Conservation (phyloP, 2,797 vertebrate genomes). For the Trachurus trachurus region DNA sequence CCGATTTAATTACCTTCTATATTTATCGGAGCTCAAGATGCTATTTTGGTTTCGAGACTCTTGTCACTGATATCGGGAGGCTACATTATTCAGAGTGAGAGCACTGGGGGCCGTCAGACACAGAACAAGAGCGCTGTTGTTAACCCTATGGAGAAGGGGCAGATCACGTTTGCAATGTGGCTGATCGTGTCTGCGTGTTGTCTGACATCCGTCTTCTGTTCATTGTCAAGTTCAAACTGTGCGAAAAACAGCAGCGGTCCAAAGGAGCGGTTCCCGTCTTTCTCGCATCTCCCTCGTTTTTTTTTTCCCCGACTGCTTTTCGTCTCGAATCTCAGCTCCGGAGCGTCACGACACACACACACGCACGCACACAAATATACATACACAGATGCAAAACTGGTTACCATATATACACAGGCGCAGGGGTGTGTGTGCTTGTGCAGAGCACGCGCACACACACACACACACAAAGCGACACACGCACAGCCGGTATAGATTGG, state of each 20-base stretch:
- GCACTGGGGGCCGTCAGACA: conserved; percentile 69
- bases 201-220: background rate
- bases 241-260: background rate
- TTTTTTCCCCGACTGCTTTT: conserved; percentile 20
- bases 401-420: conserved; percentile 24
- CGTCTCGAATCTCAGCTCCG: conserved; percentile 47
- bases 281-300: conserved; percentile 53
- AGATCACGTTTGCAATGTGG: conserved; percentile 29
- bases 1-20: conserved; percentile 87
- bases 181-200: conserved; percentile 10
- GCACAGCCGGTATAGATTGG: conserved; percentile 66
- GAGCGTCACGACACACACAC: conserved; percentile 9
- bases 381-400: conserved; percentile 28
- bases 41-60: conserved; percentile 85
- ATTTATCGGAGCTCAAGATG: conserved; percentile 84
- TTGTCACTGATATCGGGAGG: conserved; percentile 84
- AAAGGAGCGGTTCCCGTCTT: conserved; percentile 66
- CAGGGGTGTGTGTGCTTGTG: conserved; percentile 7
- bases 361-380: conserved; percentile 17
- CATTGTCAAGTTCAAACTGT: background rate
- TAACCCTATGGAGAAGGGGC: conserved; percentile 65
- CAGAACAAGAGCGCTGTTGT: conserved; percentile 66
- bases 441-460: conserved; percentile 9
- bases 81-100: conserved; percentile 82
- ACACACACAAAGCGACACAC: conserved; percentile 21